Percentiles rank a stretch among this genome's conserved stretches.
Evolutionary conservation across 2,113 vertebrate species (phyloP).

Genomic region (Colossoma macropomum): DNA sequence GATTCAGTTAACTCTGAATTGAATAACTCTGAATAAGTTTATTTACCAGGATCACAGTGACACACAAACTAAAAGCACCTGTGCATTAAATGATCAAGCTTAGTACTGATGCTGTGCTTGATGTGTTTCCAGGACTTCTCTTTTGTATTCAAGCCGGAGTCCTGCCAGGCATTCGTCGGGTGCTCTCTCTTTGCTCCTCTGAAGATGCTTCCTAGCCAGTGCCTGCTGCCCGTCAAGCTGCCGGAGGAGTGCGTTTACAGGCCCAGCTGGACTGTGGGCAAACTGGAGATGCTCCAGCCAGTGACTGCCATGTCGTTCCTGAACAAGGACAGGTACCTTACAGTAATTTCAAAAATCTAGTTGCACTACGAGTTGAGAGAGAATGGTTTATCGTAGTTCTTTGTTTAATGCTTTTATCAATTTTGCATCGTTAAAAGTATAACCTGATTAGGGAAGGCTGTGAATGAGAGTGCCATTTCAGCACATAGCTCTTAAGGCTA

Average conservation of each 20-base stretch:
- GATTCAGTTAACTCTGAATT: no score
- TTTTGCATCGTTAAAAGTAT: no score
- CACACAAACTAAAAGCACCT: background rate
- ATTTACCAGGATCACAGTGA: no score
- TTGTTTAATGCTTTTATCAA: no score
- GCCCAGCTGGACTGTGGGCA: constrained; percentile 92
- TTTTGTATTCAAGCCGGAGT: constrained; percentile 93
- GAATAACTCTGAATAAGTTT: no score
- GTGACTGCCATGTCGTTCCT: constrained; percentile 88
- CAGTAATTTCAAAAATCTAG: no score
- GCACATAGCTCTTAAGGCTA: no score
- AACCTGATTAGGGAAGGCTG: no score
- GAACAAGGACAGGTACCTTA: constrained; percentile 90
- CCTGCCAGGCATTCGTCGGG: constrained; percentile 90
- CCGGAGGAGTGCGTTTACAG: constrained; percentile 93
- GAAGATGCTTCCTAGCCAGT: constrained; percentile 94
- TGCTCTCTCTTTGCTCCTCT: constrained; percentile 97
- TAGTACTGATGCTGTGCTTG: background rate
- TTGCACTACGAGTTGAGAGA: no score
- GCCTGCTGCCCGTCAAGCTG: constrained; percentile 88
- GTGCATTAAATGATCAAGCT: background rate
- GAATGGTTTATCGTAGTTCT: no score
- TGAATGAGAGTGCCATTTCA: no score
- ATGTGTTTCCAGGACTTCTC: constrained; percentile 88
- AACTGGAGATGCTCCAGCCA: constrained; percentile 90